Percentiles rank a stretch among this genome's conserved stretches.
Conservation (phyloP, 2,797 vertebrate species). For the Squalus acanthias region DNA sequence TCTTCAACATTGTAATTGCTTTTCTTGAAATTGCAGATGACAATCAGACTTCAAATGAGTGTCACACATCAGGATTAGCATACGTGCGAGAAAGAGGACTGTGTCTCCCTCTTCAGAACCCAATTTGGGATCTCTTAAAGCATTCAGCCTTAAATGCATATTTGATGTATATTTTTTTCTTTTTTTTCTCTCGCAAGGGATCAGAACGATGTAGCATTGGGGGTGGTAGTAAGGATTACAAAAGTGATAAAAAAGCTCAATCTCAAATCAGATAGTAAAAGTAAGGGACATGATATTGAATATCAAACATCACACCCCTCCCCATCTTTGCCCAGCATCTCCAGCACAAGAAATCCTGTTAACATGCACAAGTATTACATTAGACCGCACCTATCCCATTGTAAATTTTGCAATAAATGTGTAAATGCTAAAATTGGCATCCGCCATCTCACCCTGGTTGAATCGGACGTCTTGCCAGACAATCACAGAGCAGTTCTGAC, state of each 20-base stretch:
- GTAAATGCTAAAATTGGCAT: not conserved
- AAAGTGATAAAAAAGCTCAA: not conserved
- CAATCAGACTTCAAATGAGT: constrained; percentile 12
- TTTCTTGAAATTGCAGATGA: not conserved
- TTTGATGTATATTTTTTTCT: not conserved
- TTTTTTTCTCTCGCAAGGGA: not conserved
- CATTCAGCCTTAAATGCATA: not conserved
- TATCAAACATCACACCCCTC: not conserved
- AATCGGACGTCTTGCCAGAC: not conserved
- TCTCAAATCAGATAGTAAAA: not conserved
- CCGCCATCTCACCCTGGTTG: not conserved
- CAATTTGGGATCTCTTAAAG: not conserved
- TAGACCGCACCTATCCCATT: not conserved
- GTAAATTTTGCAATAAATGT: not conserved
- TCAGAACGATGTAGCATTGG: not conserved
- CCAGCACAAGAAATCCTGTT: not conserved
- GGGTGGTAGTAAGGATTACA: not conserved
- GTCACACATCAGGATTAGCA: not conserved
- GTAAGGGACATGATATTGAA: not conserved
- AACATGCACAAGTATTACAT: not conserved
- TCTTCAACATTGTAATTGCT: constrained; percentile 24
- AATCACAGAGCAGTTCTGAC: not conserved
- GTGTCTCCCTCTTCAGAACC: not conserved
- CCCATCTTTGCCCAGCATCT: not conserved
- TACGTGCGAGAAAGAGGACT: not conserved